Evolutionary conservation across 2,888 invertebrate genomes (phyloP).

Genomic region (Andrena haemorrhoa): DNA sequence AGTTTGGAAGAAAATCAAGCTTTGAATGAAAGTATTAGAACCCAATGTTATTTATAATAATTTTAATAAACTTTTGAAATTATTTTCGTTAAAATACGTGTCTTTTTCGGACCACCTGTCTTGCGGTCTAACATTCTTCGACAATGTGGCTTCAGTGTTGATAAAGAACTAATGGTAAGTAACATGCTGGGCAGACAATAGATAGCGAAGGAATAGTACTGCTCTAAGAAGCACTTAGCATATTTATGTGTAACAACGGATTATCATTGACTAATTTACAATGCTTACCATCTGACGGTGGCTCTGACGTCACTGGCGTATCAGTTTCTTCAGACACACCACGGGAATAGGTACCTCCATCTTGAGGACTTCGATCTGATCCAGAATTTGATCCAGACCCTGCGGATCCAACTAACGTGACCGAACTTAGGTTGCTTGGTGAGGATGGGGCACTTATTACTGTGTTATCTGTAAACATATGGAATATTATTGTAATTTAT

Average conservation of each 20-base stretch:
- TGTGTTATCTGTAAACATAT: conserved; percentile 82
- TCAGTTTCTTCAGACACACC: conserved; percentile 76
- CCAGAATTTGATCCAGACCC: conserved; percentile 85
- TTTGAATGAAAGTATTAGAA: background rate
- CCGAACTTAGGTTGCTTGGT: conserved; percentile 91
- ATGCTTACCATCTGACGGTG: conserved; percentile 72
- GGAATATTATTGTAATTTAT: background rate
- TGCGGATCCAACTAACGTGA: conserved; percentile 89
- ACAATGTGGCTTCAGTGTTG: no score
- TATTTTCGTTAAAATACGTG: no score
- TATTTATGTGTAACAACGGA: background rate
- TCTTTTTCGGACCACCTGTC: no score
- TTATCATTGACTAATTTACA: background rate
- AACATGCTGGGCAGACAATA: no score
- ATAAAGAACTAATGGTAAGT: no score
- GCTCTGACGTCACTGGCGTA: conserved; percentile 71
- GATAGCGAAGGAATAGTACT: no score
- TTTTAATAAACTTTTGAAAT: no score
- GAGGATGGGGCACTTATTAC: conserved; percentile 88
- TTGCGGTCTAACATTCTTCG: no score
- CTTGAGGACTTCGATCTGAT: conserved; percentile 82
- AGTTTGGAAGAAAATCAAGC: background rate
- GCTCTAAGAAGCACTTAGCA: no score
- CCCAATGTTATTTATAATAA: no score
- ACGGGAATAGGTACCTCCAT: conserved; percentile 70